phyloP scores from a whole-genome alignment of 2,888 invertebrate species.

The Cerastis rubricosa region DNA sequence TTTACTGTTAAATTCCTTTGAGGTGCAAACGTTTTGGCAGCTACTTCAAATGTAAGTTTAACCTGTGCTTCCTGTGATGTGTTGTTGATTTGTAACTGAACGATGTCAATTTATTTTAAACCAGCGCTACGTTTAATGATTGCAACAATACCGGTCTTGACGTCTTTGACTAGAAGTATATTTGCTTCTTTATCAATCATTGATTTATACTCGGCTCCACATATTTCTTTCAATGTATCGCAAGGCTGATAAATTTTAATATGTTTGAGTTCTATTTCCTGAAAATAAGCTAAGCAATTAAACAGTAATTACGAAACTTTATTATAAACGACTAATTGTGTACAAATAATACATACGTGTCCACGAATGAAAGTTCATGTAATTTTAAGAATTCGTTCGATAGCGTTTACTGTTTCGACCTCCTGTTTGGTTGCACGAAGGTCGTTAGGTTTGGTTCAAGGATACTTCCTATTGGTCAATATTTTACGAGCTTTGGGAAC shows the following conservation, averaged over 20 bases:
- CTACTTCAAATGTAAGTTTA: slow-evolving; percentile 57
- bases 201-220: background rate
- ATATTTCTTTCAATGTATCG: background rate
- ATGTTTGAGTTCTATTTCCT: slow-evolving; percentile 13
- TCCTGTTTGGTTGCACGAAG: slow-evolving; percentile 64
- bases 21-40: slow-evolving; percentile 53
- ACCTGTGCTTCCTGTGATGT: slow-evolving; percentile 50
- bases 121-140: background rate
- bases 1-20: slow-evolving; percentile 49
- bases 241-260: background rate
- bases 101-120: slow-evolving; percentile 46
- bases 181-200: background rate
- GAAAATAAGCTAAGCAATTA: slow-evolving; percentile 29
- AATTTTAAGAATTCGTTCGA: slow-evolving; percentile 53
- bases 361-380: slow-evolving; percentile 42
- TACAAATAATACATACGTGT: slow-evolving; percentile 33
- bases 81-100: slow-evolving; percentile 45
- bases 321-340: slow-evolving; percentile 32
- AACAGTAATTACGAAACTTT: slow-evolving; percentile 24
- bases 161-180: background rate
- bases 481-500: slow-evolving; percentile 59
- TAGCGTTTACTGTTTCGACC: slow-evolving; percentile 52
- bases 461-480: slow-evolving; percentile 63
- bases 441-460: slow-evolving; percentile 68
- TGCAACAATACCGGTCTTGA: background rate